Evolutionary conservation across 1,140 invertebrate genomes (phyloP).

Genomic region (Drosophila eugracilis): DNA sequence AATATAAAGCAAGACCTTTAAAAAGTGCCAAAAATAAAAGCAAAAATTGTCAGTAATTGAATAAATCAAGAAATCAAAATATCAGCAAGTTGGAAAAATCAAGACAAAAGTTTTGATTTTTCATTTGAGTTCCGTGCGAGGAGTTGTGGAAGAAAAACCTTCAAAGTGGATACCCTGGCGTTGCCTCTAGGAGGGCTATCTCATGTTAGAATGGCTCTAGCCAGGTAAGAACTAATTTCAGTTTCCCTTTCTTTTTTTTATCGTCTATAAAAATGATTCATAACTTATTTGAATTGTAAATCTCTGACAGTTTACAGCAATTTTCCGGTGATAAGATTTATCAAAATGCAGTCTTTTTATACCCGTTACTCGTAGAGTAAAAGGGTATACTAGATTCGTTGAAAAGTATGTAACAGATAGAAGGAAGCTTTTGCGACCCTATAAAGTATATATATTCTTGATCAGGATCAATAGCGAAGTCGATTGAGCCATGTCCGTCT

Average conservation of each 20-base stretch:
- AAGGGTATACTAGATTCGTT: too few species aligned
- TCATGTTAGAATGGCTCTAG: slow-evolving; percentile 88
- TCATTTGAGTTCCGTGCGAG: slow-evolving; percentile 49
- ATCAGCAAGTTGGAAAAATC: slow-evolving; percentile 18
- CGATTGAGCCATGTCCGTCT: too few species aligned
- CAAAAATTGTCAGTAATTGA: slow-evolving; percentile 1
- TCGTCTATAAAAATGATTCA: not conserved
- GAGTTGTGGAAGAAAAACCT: slow-evolving; percentile 45
- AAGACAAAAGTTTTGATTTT: slow-evolving; percentile 32
- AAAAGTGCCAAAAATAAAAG: slow-evolving; percentile 45
- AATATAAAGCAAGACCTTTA: not conserved
- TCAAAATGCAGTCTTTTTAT: not conserved
- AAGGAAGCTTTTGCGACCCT: too few species aligned
- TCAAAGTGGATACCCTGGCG: slow-evolving; percentile 87
- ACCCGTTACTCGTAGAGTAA: too few species aligned
- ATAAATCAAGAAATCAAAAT: not conserved
- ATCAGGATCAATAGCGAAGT: too few species aligned
- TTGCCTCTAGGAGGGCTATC: slow-evolving; percentile 86
- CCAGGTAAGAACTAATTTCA: slow-evolving; percentile 86
- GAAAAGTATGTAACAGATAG: too few species aligned
- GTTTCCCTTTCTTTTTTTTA: not conserved
- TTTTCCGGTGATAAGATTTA: slow-evolving; percentile 7
- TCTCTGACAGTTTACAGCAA: not conserved
- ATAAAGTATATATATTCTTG: too few species aligned
- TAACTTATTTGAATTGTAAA: not conserved